Evolutionary conservation across 2,888 invertebrate species (phyloP).

Genomic region (Gymnocheta viridis): DNA sequence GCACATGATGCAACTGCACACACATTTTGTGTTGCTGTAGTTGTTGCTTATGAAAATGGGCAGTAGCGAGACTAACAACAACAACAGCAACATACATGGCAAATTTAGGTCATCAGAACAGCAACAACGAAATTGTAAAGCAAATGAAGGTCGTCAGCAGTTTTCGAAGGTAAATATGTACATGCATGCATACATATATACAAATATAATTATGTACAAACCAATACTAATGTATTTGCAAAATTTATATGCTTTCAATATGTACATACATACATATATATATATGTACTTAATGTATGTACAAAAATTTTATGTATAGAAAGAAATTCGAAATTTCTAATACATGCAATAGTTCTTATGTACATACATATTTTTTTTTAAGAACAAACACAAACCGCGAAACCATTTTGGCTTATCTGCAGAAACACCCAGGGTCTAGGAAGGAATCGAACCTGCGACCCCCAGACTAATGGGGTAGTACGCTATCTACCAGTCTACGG

Average conservation of each 20-base stretch:
- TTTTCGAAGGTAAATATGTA: slow-evolving; percentile 28
- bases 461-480: no score
- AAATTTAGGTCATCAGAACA: slow-evolving; percentile 66
- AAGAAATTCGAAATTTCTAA: not conserved
- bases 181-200: not conserved
- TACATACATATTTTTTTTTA: not conserved
- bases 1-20: slow-evolving; percentile 44
- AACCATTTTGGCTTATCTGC: no score
- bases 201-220: not conserved
- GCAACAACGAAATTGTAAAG: slow-evolving; percentile 36
- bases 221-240: not conserved
- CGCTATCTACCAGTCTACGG: no score
- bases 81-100: not conserved
- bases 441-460: no score
- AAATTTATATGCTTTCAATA: not conserved
- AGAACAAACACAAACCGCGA: no score
- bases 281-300: not conserved
- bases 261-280: not conserved
- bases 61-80: slow-evolving; percentile 17
- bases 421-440: no score
- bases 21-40: slow-evolving; percentile 3
- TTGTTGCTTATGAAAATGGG: slow-evolving; percentile 23
- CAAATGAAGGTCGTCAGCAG: slow-evolving; percentile 64
- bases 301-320: not conserved
- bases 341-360: not conserved